Conservation (phyloP, 2,113 vertebrate species). For the Coptodon rendalli region DNA sequence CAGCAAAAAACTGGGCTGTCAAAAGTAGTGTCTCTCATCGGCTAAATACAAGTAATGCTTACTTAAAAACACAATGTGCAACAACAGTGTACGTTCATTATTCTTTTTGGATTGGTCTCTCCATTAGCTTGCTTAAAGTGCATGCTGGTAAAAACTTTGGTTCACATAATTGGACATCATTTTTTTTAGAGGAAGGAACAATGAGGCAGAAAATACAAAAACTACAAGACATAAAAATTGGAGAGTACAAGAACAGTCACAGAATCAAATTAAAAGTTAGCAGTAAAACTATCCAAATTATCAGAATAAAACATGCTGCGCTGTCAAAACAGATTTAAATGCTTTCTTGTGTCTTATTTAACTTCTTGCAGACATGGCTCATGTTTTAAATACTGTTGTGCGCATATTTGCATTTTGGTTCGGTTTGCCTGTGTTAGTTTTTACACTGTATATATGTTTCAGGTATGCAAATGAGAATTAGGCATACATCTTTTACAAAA, state of each 20-base stretch:
- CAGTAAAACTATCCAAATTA: not conserved
- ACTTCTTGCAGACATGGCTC: not conserved
- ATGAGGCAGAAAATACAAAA: not conserved
- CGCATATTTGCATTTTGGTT: not conserved
- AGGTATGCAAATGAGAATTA: not conserved
- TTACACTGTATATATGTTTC: not conserved
- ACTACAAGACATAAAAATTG: not conserved
- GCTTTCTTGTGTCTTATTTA: not conserved
- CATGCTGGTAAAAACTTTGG: not conserved
- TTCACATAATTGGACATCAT: not conserved
- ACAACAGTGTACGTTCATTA: not conserved
- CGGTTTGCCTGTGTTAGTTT: not conserved
- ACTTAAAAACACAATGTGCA: not conserved
- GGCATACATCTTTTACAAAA: not conserved
- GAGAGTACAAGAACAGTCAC: not conserved
- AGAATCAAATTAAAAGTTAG: not conserved
- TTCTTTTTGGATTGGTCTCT: not conserved
- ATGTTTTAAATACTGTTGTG: not conserved
- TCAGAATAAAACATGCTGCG: not conserved
- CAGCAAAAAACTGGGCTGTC: constrained; percentile 43
- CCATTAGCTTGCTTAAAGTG: not conserved
- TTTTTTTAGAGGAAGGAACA: not conserved
- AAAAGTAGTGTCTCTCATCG: constrained; percentile 18
- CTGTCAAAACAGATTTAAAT: not conserved
- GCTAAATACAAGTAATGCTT: not conserved